Evolutionary conservation across 2,888 invertebrate genomes (phyloP), one percentile per base, ranked within the genome.

Genomic region (Herminia tarsipennalis): DNA sequence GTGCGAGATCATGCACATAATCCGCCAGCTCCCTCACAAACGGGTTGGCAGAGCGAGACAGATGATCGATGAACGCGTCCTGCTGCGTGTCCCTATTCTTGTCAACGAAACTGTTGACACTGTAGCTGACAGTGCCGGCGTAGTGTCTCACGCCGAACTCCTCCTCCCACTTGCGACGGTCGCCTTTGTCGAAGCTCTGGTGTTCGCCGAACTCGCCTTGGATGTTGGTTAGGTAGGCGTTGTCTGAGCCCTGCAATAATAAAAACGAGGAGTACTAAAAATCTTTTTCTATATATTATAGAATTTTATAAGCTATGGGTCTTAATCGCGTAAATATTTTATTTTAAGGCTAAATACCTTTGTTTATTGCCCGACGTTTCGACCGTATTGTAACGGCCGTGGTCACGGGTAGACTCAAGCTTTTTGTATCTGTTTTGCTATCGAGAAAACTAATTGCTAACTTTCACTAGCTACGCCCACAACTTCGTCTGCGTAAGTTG

Each of bases 51-150:
- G 97, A 97, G 27, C 96, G 92, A 29, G 96, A 95, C 92, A 98
- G 94, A 58, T 96, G 95, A 78, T 98, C 97, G 59, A 98, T 97
- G 74, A 98, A 95, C 0, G 97, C 97, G 74, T 98, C 98, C 78
- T 98, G 98, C 76, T 98, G 98, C 0, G 97, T 97, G 72, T 98
- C 98, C 5, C 97, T 92, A 81, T 98, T 98, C 86, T 98, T 98
- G 75, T 98, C 97, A 1, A 98, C 97, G 81, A 98, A 90, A 10
- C 98, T 97, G 51, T 95, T 94, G 93, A 68, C 92, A 60, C 90
- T 89, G 83, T 98, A 98, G 1, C 95, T 95, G n/a, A 98, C 97
- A 43, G 94, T 93, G 5, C 98, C 98, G 0, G 98, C 98, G 79
- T 98, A 98, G 79, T 98, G 98, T 54, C 94, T 94, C 1, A 98